A percentile compares a stretch with the other conserved stretches of the same genome.
phyloP scores from a whole-genome alignment of 2,888 invertebrate species.

The Onchidella celtica region DNA sequence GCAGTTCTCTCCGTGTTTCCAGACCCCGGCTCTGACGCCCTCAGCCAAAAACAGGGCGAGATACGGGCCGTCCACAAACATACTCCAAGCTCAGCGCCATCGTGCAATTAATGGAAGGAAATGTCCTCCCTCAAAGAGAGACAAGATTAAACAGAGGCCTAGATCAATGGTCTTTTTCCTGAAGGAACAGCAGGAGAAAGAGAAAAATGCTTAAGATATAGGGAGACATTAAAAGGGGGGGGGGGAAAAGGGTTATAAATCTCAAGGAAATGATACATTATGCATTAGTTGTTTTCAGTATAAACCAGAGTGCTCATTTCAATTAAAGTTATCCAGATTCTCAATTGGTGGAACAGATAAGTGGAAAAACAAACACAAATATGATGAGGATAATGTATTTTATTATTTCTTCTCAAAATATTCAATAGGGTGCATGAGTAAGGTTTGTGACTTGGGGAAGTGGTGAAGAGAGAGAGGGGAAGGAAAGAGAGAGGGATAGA shows the following conservation, averaged over 20 bases:
- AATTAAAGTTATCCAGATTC: no score
- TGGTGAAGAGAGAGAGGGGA: neutral
- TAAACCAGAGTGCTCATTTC: no score
- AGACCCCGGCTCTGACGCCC: no score
- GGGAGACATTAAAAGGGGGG: neutral
- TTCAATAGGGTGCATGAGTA: no score
- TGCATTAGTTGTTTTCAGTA: no score
- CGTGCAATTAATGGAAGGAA: conserved; percentile 49
- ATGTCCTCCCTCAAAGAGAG: conserved; percentile 29
- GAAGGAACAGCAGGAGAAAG: no score
- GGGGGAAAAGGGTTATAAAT: neutral
- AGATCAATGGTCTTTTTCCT: conserved; percentile 23
- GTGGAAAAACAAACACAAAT: no score
- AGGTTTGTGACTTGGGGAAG: neutral
- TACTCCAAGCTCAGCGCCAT: conserved; percentile 22
- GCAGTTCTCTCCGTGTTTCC: neutral
- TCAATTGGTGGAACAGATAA: no score
- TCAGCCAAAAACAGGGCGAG: neutral
- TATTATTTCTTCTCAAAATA: no score
- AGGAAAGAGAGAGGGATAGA: neutral
- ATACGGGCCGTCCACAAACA: conserved; percentile 15
- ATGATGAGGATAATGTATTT: no score
- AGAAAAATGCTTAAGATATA: no score
- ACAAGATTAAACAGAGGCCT: conserved; percentile 28
- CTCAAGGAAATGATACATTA: no score